Evolutionary conservation across 2,797 vertebrate genomes (phyloP), one percentile per base, ranked within the genome.

Genomic region (Clamator glandarius): DNA sequence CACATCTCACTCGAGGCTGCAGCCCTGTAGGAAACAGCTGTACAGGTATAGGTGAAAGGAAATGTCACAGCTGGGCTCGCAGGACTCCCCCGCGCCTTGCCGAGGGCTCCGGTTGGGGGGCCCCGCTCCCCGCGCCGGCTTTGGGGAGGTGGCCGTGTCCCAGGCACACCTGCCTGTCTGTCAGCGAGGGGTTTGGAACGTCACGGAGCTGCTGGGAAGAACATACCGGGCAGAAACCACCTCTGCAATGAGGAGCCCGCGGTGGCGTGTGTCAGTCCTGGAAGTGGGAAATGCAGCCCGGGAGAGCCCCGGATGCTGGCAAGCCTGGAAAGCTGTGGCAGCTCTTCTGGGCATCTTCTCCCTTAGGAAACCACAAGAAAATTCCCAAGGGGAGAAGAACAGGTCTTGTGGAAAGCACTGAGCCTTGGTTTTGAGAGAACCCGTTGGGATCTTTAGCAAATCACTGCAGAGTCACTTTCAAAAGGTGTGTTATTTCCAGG

Each of bases 11-110:
- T 96, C 35, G 97, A 95, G 93, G 96, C 96, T 97, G 96, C 95
- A 96, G 95, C 95, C 97, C 97, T 96, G 96, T 97, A 98, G 97
- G 97, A 98, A 98, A 96, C 98, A 98, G 97, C 97, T 98, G 97
- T 96, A 96, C 97, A 98, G 97, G 97, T 98, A 97, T 78, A 97
- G 84, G 87, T 96, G 94, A 96, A 97, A 97, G 96, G 96, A 97
- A 97, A 93, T 96, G 79, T 96, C 96, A 95, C 95, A 94, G 87
- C 96, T 97, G 96, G 96, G 91, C 89, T 96, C 23, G 51, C 48
- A 88, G 89, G 92, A 64, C 91, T 94, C 92, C 85, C 94, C 91
- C 19, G 14, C 89, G 75, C 89, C 48, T 95, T 25, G 79, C 91
- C 81, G 87, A 52, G 94, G 91, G 94, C 90, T 85, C 91, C 48